phyloP scores from a whole-genome alignment of 2,113 vertebrate genomes.

The Leptosomus discolor region DNA sequence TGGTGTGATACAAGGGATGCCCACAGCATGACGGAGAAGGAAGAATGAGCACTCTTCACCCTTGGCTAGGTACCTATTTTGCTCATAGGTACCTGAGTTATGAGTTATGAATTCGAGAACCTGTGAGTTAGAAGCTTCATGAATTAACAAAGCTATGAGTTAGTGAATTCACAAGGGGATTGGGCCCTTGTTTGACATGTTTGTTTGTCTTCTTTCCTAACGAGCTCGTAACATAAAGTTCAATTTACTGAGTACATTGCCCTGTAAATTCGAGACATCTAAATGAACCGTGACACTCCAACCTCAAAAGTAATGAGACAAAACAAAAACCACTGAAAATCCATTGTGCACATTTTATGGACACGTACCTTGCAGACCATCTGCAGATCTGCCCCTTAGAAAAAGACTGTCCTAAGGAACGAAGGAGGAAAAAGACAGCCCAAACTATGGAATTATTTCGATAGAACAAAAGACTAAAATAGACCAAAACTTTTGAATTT shows the following conservation, averaged over 20 bases:
- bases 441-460: neutral
- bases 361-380: neutral
- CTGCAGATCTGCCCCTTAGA: neutral
- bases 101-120: neutral
- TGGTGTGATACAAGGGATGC: neutral
- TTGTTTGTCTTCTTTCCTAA: neutral
- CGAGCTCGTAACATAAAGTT: neutral
- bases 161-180: neutral
- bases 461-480: neutral
- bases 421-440: neutral
- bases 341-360: neutral
- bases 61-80: neutral
- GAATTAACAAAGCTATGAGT: neutral
- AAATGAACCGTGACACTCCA: neutral
- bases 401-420: neutral
- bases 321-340: neutral
- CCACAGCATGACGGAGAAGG: fast-evolving
- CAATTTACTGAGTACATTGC: neutral
- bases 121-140: neutral
- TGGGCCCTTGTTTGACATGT: neutral
- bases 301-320: neutral
- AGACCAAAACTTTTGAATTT: neutral
- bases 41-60: neutral
- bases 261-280: neutral
- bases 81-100: neutral